A percentile compares a stretch with the other conserved stretches of the same genome.
These are phyloP conservation scores for Ceramica pisi DNA, from an alignment of 2,888 invertebrate species.

Conservation along the genomic window DNA sequence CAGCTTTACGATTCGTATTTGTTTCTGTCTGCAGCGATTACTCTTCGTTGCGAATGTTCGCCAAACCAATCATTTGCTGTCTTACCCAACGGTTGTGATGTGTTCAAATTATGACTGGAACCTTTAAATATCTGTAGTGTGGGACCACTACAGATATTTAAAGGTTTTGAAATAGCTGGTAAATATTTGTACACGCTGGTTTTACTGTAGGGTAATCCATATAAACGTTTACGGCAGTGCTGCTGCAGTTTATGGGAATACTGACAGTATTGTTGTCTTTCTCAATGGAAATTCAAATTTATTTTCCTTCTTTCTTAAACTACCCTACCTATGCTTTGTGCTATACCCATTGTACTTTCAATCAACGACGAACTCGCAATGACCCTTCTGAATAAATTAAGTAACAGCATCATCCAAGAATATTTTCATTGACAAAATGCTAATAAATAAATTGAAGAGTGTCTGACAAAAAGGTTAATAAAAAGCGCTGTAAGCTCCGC, in stretches of 20 bases:
- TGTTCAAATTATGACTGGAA: slow-evolving; percentile 1
- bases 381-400: slow-evolving; percentile 7
- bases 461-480: slow-evolving; percentile 21
- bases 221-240: background rate
- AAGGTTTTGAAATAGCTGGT: background rate
- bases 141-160: background rate
- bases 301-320: background rate
- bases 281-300: background rate
- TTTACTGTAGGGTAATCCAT: background rate
- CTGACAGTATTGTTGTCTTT: background rate
- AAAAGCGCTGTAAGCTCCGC: slow-evolving; percentile 16
- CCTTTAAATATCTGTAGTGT: too few species aligned
- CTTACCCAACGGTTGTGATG: slow-evolving; percentile 10
- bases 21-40: slow-evolving; percentile 42
- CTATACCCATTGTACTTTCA: too few species aligned
- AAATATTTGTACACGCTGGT: slow-evolving; percentile 5
- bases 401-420: background rate
- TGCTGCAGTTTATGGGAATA: background rate
- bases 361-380: background rate
- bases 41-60: slow-evolving; percentile 30
- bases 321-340: too few species aligned
- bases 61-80: background rate
- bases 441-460: slow-evolving; percentile 38
- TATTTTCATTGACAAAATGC: slow-evolving; percentile 34
- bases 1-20: slow-evolving; percentile 55